phyloP scores from a whole-genome alignment of 2,113 vertebrate genomes.

The Calidris pugnax region DNA sequence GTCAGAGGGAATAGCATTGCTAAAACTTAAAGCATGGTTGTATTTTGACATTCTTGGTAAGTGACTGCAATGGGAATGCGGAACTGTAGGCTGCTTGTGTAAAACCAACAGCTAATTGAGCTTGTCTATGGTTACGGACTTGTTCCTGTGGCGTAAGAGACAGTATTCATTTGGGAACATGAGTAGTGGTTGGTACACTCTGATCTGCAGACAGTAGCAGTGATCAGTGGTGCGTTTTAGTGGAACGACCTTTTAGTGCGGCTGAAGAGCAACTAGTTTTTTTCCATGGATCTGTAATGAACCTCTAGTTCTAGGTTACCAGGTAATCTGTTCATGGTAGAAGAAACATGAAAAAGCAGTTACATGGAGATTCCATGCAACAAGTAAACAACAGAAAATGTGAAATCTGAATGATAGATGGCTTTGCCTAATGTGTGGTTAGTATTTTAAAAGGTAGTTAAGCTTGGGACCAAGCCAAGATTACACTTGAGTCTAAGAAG shows the following conservation, averaged over 20 bases:
- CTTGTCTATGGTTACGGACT: not conserved
- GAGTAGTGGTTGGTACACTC: not conserved
- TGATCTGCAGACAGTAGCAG: not conserved
- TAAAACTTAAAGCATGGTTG: not conserved
- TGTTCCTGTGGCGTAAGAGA: not conserved
- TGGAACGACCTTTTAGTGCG: not conserved
- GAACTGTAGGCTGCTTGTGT: not conserved
- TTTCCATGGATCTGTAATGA: not conserved
- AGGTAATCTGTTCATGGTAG: not conserved
- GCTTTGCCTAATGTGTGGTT: not conserved
- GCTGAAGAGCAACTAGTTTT: not conserved
- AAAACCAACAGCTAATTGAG: not conserved
- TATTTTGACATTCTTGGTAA: not conserved
- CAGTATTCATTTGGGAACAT: not conserved
- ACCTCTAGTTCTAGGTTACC: not conserved
- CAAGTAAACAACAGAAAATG: not conserved
- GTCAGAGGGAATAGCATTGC: not conserved
- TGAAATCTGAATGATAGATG: not conserved
- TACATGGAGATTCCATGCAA: not conserved
- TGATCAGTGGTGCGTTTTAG: not conserved
- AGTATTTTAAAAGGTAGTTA: not conserved
- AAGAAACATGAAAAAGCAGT: not conserved
- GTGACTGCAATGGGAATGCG: not conserved
- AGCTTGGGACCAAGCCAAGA: not conserved
- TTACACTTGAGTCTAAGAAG: not conserved